Percentiles rank a stretch among this genome's conserved stretches.
Conservation (phyloP, 1,140 invertebrate species). For the Bombus soroeensis region DNA sequence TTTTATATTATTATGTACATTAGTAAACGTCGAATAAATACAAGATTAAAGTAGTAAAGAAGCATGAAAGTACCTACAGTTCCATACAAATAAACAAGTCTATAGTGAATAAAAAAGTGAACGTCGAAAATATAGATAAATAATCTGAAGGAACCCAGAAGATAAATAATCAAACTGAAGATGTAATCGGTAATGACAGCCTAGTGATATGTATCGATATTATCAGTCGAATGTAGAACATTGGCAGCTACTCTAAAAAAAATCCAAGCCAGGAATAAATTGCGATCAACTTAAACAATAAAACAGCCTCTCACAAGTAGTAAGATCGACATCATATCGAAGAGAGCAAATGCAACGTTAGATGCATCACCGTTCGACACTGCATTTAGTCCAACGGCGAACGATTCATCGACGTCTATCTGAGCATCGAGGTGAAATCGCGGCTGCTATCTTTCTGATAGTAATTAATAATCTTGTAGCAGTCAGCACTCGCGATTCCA, state of each 20-base stretch:
- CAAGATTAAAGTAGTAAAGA: not conserved
- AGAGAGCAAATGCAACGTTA: too few species aligned
- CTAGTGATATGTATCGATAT: too few species aligned
- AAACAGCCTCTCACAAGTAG: not conserved
- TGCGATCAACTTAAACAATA: not conserved
- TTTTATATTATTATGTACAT: not conserved
- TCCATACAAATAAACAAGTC: not conserved
- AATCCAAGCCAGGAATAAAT: not conserved
- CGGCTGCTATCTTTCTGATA: not conserved
- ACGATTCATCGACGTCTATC: conserved; percentile 37
- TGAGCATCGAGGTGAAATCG: conserved; percentile 23
- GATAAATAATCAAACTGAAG: too few species aligned
- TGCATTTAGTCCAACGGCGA: not conserved
- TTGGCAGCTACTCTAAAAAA: not conserved
- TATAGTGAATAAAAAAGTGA: not conserved
- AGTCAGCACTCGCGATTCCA: conserved; percentile 19
- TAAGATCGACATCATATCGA: not conserved
- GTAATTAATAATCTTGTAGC: conserved; percentile 41
- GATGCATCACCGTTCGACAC: conserved; percentile 1
- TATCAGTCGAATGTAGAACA: too few species aligned
- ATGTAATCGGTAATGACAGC: too few species aligned
- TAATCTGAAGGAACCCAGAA: too few species aligned
- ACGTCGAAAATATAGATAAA: not conserved
- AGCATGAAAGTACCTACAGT: not conserved
- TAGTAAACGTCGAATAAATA: not conserved